phyloP scores from a whole-genome alignment of 2,888 invertebrate genomes.

The Hydraecia micacea region DNA sequence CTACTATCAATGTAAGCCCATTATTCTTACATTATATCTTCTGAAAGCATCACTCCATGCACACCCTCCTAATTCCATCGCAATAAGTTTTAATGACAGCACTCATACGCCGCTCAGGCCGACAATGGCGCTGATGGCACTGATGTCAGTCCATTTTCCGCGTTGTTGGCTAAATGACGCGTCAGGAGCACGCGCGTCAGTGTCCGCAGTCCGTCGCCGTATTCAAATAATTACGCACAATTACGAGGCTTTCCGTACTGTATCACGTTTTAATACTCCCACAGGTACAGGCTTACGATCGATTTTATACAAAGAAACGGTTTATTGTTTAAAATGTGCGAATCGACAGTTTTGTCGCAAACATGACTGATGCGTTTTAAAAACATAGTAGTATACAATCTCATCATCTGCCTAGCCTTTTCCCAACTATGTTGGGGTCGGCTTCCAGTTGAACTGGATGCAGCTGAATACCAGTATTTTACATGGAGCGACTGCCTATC shows the following conservation, averaged over 20 bases:
- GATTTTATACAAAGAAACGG: background rate
- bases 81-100: conserved; percentile 49
- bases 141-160: conserved; percentile 55
- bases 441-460: background rate
- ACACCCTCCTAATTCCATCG: conserved; percentile 27
- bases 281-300: background rate
- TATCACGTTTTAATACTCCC: conserved; percentile 1
- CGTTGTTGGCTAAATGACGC: conserved; percentile 54
- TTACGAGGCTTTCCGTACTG: conserved; percentile 35
- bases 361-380: background rate
- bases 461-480: background rate
- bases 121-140: conserved; percentile 53
- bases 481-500: background rate
- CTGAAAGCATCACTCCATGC: background rate
- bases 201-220: conserved; percentile 27
- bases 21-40: background rate
- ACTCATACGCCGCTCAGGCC: conserved; percentile 11
- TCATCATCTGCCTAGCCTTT: too few relatives aligned
- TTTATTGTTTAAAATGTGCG: background rate
- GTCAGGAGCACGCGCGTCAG: conserved; percentile 53
- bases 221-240: conserved; percentile 62
- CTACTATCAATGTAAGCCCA: background rate
- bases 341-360: too few relatives aligned
- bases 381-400: background rate
- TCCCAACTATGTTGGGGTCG: background rate